Evolutionary conservation across 2,888 invertebrate genomes (phyloP), one percentile per base, ranked within the genome.

Genomic region (Adelphocoris suturalis): DNA sequence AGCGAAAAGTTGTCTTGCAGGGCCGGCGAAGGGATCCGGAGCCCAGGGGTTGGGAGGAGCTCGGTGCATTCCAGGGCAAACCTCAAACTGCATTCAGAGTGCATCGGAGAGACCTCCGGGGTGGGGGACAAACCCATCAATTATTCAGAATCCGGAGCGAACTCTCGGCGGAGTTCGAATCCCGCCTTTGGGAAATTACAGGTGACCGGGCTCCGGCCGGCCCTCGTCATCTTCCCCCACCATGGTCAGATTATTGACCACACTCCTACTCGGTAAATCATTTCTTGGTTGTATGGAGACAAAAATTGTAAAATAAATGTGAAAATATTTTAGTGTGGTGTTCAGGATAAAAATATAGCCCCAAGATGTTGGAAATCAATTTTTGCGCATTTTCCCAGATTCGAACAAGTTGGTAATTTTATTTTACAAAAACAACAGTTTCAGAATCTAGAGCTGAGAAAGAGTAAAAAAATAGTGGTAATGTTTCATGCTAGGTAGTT

Each of bases 1-100:
- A 76, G 76, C 23, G 28, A 76, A 76, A 76, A 76, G 76, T 76
- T 27, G 76, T 76, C 76, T 76, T 76, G 76, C 76, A 76, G 76
- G 76, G 76, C 16, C 27, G 28, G 28, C 76, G 27, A 27, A 5
- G 27, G 23, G 76, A 76, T 76, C 27, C 19, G 76, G 76, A 76
- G 76, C 76, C 5, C 37, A 76, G 27, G 37, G 16, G 23, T 12
- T 13, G 27, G 76, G 76, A 23, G 37, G 76, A 76, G 76, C 28
- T 37, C 76, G 76, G 23, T 76, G 76, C 76, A 76, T 76, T 76
- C 76, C 76, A 12, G 23, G 12, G 12, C 12, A 5, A 12, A 75
- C 27, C 19, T 76, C 76, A 76, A 76, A 76, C 76, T 76, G 76
- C 76, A 76, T 76, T 19, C 37, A 37, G 76, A 76, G 37, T 76